Base-by-base conservation (phyloP, 2,797 vertebrate genomes). In the Myotis findleyi region DNA sequence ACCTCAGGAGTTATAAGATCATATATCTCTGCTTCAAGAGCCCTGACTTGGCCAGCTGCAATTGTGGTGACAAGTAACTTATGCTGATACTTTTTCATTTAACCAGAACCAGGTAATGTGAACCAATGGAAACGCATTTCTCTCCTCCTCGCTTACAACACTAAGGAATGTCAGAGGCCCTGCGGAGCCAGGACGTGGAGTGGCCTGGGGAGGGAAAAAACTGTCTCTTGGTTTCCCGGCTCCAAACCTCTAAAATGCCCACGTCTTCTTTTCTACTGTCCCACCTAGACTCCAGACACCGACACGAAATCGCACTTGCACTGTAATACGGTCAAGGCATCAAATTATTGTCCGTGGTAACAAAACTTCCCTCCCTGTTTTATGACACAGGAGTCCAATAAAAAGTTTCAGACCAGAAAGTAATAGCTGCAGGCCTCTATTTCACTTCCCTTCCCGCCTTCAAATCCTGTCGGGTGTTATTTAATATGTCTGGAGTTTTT, bases 51-150 rank as follows among this genome's bases (percentile, higher is more conserved):
- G 38, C 80, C 87, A 88, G 87, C 87, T 95, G 92, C 87, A 41
- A 55, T 9, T 57, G 72, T 41, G 44, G 81, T 82, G 82, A 92
- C 57, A 85, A 95, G 55, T 57, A 86, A 72, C 4, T 30, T 18
- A 71, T 0, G 3, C 77, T 87, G 89, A 94, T 77, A 75, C 38
- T 75, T 97, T 95, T 96, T 36, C 84, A 95, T 96, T 98, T 98
- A 93, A 88, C 87, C 90, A 83, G 91, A 96, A 94, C 25, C 51
- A 96, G 57, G 97, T 95, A 97, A 98, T 75, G 16, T 79, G 97
- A 98, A 88, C 87, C 95, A 97, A 95, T 77, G 80, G 88, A 76
- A 98, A 98, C 94, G 80, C 33, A 30, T 44, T 87, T 97, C 51
- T 95, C 89, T 88, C 53, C 20, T 88, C 93, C 64, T 47, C 23